Base-by-base conservation (phyloP, 2,888 invertebrate species). In the Nomada flava region DNA sequence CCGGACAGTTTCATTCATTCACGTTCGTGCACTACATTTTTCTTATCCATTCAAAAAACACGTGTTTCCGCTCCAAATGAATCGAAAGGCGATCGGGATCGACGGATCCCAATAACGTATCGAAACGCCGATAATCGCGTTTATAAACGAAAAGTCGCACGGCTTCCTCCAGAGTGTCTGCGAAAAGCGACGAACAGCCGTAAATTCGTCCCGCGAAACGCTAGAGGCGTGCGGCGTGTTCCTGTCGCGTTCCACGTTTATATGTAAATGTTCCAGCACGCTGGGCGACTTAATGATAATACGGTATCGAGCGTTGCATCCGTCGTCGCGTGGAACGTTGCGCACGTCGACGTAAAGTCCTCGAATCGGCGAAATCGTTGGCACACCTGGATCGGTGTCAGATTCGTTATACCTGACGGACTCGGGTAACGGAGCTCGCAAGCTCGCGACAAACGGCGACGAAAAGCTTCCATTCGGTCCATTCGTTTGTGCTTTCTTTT, bases 191-290 rank as follows among this genome's bases (percentile, higher is more conserved):
- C 76, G 76, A 79, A 68, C 63, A 79, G 72, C 79, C 71, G 85
- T 85, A 83, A 83, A 83, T 75, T 76, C 70, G 79, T 79, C 76
- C 82, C 68, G 76, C 76, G 83, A 71, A 79, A 29, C 74, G 71
- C 65, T 72, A 52, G 71, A 63, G 57, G 63, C 13, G 47, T 47
- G 65, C 23, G 13, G 15, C 65, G 47, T n/a, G 62, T 29, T 53
- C 53, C 50, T 29, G 26, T 52, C 63, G 59, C 60, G 63, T 50
- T 47, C 50, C 55, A 59, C 81, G 81, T 74, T 81, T 74, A 65
- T 60, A 74, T 81, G 79, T 62, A 79, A 81, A 81, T 81, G 74
- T 55, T 20, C 15, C 70, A 26, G 60, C 79, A 36, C 79, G 70
- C 63, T 64, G 74, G 47, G 69, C 42, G 60, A 81, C 55, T 81